Base-by-base conservation (phyloP, 2,888 invertebrate species). In the Dynastes tityus region DNA sequence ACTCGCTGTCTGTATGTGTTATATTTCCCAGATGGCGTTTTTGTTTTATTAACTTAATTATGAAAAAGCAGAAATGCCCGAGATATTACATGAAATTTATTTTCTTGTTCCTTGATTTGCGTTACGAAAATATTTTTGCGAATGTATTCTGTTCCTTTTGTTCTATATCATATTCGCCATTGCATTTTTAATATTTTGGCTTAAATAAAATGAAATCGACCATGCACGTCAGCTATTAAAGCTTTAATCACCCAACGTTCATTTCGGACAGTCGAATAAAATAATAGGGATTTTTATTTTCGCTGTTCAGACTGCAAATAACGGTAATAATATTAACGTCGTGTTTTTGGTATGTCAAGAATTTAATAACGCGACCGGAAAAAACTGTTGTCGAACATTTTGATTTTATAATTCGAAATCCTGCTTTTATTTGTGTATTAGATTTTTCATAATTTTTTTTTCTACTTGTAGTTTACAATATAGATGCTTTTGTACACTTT, bases 1-100 rank as follows among this genome's bases (percentile, higher is more conserved):
- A 61, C 61, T 61, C 73, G 73, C 73, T 61, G 61, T 29, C 61
- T 74, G 73, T 63, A 61, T 63, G 61, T 45, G 73, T 74, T 61
- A 61, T 22, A 61, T 74, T 74, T 61, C 49, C 73, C 73, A 63
- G 61, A 45, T 45, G 73, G 73, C 63, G 61, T 16, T 74, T 74
- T 63, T 27, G 63, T 74, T 74, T 74, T 74, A 74, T 74, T 74
- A 74, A 74, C 61, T 74, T 74, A 74, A 74, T 74, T 74, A 74
- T 74, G 73, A 74, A 74, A 74, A 74, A 45, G 63, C 73, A 74
- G 73, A 63, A 74, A 74, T 74, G 61, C 29, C 45, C 27, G 63
- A 27, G 27, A 49, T 74, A 74, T 61, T 61, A 61, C 58, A 74
- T 49, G 27, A 45, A 74, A 74, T 49, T 63, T 45, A 74, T 29